Evolutionary conservation across 2,113 vertebrate genomes (phyloP), one percentile per base, ranked within the genome.

Genomic region (Mungos mungo): DNA sequence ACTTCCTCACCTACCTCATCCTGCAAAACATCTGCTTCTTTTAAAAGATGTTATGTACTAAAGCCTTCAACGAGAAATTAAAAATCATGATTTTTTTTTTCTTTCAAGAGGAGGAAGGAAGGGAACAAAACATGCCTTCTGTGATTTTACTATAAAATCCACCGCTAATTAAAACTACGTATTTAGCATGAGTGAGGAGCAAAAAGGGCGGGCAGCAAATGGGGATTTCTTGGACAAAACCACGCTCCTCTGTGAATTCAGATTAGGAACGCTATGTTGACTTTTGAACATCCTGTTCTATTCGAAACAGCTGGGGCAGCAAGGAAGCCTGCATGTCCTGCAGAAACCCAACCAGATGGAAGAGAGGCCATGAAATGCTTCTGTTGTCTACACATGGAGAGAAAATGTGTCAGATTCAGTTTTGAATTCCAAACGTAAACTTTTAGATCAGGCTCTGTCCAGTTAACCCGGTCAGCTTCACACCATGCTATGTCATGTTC

Each of bases 261-360:
- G 92, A 98, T 97, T 97, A 98, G 96, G 60, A 92, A 38, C 87
- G 77, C 71, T 96, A 94, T 98, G 95, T 96, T 98, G 93, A 76
- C 14, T 98, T 96, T 96, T 95, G 96, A 98, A 98, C 98, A 97
- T 98, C 98, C 95, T 97, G 96, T 99, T 98, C 98, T 96, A 98
- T 98, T 97, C 96, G 85, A 96, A 98, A 98, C 89, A 98, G 97
- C 96, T 72, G 7, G 97, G 94, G 95, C 93, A 97, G 97, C 84
- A 98, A 92, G 72, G 18, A 92, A 19, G 57, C 12, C 92, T 93
- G 69, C 23, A 95, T 95, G 95, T 94, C 96, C 94, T 92, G 94
- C 93, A 98, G 98, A 98, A 98, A 97, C 31, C 96, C 96, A 98
- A 88, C 97, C 95, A 98, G 96, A 96, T 80, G 92, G 97, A 98